phyloP scores from a whole-genome alignment of 2,888 invertebrate species.

The Drosophila ezoana region DNA sequence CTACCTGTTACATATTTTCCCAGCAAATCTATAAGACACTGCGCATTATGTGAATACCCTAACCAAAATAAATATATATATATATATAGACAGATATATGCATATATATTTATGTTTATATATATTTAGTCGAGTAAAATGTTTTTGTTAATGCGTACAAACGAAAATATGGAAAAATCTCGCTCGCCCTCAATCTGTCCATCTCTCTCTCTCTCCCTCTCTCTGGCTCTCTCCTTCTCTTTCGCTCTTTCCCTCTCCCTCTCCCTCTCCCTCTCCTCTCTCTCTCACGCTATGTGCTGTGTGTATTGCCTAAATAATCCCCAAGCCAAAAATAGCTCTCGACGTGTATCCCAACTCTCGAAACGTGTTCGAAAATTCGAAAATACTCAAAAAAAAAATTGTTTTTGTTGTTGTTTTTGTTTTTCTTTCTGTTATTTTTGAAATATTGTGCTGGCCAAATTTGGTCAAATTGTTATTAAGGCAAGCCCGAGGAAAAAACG shows the following conservation, averaged over 20 bases:
- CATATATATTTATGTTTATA: not conserved
- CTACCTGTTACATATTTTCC: no score
- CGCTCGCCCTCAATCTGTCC: constrained; percentile 7
- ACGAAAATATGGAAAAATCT: constrained; percentile 28
- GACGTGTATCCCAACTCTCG: constrained; percentile 20
- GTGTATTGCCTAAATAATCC: constrained; percentile 66
- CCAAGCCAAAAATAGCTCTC: constrained; percentile 76
- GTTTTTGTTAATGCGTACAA: constrained; percentile 30
- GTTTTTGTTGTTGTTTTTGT: constrained; percentile 6
- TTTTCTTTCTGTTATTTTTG: constrained; percentile 32
- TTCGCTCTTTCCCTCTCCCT: not conserved
- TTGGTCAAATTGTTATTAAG: constrained; percentile 73
- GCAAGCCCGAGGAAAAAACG: constrained; percentile 38
- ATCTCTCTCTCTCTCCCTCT: not conserved
- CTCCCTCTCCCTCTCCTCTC: not conserved
- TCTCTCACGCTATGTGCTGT: not conserved
- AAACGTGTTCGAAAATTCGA: constrained; percentile 46
- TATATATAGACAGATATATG: constrained; percentile 7
- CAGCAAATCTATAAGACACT: no score
- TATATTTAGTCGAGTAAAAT: constrained; percentile 10
- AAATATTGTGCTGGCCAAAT: constrained; percentile 69
- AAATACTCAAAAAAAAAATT: constrained; percentile 17
- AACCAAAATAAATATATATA: constrained; percentile 1
- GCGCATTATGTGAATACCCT: not conserved
- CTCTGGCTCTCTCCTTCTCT: not conserved